Conservation (phyloP, 1,140 invertebrate species). For the Ceratina australensis region DNA sequence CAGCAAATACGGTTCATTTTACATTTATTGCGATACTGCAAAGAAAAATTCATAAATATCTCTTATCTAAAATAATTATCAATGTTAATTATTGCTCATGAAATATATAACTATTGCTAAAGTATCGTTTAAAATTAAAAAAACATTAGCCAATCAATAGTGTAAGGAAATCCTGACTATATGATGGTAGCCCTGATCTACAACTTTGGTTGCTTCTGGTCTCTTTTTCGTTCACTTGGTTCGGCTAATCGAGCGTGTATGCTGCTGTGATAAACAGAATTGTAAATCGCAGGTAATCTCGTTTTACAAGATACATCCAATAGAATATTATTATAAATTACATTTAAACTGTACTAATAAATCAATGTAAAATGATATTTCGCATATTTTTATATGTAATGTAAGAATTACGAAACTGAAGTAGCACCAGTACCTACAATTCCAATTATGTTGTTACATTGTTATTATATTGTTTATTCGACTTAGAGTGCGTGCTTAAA, state of each 20-base stretch:
- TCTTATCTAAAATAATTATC: neutral
- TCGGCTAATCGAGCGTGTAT: slow-evolving; percentile 68
- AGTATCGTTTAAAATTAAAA: neutral
- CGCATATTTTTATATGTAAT: no score
- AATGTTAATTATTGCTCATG: neutral
- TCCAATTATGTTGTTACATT: neutral
- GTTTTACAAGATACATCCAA: slow-evolving; percentile 59
- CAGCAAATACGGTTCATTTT: neutral
- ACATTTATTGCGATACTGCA: neutral
- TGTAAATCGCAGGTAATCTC: slow-evolving; percentile 80
- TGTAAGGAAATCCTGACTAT: no score
- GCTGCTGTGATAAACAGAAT: slow-evolving; percentile 72
- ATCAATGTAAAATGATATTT: slow-evolving; percentile 57
- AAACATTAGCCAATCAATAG: no score
- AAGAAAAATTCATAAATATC: neutral
- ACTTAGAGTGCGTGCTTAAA: slow-evolving; percentile 7
- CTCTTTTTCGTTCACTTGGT: slow-evolving; percentile 66
- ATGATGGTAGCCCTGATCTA: no score
- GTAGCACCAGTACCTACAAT: neutral
- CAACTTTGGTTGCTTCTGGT: neutral
- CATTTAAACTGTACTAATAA: slow-evolving; percentile 5
- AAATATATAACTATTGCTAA: neutral
- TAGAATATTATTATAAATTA: slow-evolving; percentile 24
- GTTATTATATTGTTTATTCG: slow-evolving; percentile 19
- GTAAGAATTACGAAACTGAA: neutral